Percentiles rank a stretch among this genome's conserved stretches.
phyloP scores from a whole-genome alignment of 2,888 invertebrate species.

The Seira ritae region DNA sequence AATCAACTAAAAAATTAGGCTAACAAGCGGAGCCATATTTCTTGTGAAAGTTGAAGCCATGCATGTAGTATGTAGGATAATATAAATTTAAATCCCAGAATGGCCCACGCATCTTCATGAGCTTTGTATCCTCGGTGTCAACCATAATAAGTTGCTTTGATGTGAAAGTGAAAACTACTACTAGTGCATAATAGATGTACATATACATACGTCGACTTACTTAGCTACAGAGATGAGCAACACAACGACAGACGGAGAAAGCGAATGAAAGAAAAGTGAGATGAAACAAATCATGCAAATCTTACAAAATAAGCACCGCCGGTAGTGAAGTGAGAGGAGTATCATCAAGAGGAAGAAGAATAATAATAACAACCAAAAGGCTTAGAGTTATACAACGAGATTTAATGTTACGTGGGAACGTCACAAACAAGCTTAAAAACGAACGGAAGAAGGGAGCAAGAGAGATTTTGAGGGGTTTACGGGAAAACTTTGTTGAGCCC shows the following conservation, averaged over 20 bases:
- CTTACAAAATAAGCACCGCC: not conserved
- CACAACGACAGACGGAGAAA: too few relatives aligned
- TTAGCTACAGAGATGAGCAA: too few relatives aligned
- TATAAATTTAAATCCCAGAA: not conserved
- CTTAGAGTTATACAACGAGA: not conserved
- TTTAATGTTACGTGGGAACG: not conserved
- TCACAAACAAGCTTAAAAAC: conserved; percentile 8
- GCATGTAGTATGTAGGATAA: not conserved
- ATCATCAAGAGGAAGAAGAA: too few relatives aligned
- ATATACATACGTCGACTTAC: too few relatives aligned
- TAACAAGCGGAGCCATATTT: not conserved
- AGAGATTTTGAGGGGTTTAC: not conserved
- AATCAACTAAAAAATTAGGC: not conserved
- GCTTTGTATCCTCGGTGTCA: not conserved
- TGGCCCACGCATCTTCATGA: conserved; percentile 5
- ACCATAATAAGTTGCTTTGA: not conserved
- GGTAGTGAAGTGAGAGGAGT: not conserved
- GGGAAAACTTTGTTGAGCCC: not conserved
- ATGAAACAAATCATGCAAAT: conserved; percentile 11
- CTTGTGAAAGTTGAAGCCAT: not conserved
- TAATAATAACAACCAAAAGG: not conserved
- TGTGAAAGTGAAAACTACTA: not conserved
- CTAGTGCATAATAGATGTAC: too few relatives aligned
- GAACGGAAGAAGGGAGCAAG: not conserved
- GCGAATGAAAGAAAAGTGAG: not conserved